Evolutionary conservation across 2,888 invertebrate species (phyloP), one percentile per base, ranked within the genome.

Genomic region (Ophraella communa): DNA sequence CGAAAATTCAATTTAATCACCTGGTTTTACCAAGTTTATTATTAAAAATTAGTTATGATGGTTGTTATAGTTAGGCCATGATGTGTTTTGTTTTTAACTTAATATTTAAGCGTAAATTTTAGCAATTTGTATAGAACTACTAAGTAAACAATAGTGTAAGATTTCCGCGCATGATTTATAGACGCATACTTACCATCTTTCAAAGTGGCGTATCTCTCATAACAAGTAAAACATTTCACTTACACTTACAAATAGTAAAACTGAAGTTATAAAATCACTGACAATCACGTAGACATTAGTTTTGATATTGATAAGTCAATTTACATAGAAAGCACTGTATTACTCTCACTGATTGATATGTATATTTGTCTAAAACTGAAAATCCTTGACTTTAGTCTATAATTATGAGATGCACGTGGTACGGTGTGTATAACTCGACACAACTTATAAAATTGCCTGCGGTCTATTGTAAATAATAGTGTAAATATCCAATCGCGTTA

Each of bases 331-430:
- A 69, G 69, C 69, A 58, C 62, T 62, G 64, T 47, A 65, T 62
- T 56, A 33, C 56, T 20, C 18, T 23, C 7, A 60, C 18, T 52
- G 52, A 65, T 62, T 61, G 59, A 62, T 65, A 66, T 60, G 59
- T 59, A 51, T 66, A 67, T 69, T 67, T 67, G 60, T 65, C 65
- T 67, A 53, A 55, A 59, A 66, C 64, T 67, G 66, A 66, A 67
- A 69, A 79, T 77, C 78, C 78, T 78, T 79, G 78, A 79, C 77
- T 78, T 78, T 77, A 76, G 76, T 74, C 64, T 66, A 66, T 71
- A 69, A 69, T 73, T 74, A 76, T 76, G 68, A 69, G 71, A 69
- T 74, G 71, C 78, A 78, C 78, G 78, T 77, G 78, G 76, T 74
- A 70, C 69, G 61, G 66, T 27, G 49, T 27, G 27, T 51, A 27